Evolutionary conservation across 2,888 invertebrate species (phyloP).

Genomic region (Lithodes maja): DNA sequence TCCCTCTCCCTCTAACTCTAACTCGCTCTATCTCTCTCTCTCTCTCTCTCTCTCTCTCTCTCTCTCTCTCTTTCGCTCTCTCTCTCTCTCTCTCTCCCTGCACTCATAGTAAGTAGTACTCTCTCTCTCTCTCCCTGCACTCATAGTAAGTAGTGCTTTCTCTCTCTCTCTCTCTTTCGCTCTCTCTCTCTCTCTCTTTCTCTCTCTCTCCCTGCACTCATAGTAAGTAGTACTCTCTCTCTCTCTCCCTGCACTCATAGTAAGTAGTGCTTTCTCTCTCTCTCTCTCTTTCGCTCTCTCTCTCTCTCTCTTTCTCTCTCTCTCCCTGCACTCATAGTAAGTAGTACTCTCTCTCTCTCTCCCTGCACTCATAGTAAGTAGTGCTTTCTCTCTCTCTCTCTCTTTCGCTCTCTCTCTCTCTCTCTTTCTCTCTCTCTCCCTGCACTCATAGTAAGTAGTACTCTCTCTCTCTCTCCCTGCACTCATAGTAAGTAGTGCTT

Average conservation of each 20-base stretch:
- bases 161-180: neutral
- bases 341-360: neutral
- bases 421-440: too few species aligned
- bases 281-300: constrained; percentile 22
- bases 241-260: constrained; percentile 19
- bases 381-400: constrained; percentile 27
- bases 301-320: constrained; percentile 37
- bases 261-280: too few species aligned
- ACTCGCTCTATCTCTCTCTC: neutral
- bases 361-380: neutral
- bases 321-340: too few species aligned
- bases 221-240: neutral
- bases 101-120: neutral
- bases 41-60: constrained; percentile 23
- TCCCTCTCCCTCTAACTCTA: neutral
- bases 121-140: constrained; percentile 8
- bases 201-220: neutral
- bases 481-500: neutral
- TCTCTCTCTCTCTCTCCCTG: neutral
- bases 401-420: constrained; percentile 17
- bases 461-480: neutral
- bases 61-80: constrained; percentile 20
- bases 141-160: too few species aligned
- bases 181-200: too few species aligned
- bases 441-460: too few species aligned